These are phyloP conservation scores for Arrhamphus sclerolepis DNA, from an alignment of 2,797 vertebrate genomes.

Conservation along the genomic window DNA sequence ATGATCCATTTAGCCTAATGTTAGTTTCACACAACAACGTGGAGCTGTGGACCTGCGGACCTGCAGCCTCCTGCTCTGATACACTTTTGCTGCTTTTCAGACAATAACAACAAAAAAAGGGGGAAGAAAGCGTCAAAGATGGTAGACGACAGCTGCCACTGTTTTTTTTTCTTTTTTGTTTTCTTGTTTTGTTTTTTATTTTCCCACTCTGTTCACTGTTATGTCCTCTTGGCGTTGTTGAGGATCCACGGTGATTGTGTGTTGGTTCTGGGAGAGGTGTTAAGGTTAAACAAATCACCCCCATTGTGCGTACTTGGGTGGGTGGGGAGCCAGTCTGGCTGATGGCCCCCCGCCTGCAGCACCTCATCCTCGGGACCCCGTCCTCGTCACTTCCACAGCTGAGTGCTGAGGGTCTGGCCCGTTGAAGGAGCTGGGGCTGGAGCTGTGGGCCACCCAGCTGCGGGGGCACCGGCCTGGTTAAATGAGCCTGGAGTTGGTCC, in stretches of 20 bases:
- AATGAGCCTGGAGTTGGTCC: conserved; percentile 74
- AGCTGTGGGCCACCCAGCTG: conserved; percentile 82
- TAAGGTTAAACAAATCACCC: conserved; percentile 18
- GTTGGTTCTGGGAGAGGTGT: conserved; percentile 63
- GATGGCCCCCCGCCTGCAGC: background rate
- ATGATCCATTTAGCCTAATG: conserved; percentile 81
- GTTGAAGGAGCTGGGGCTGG: conserved; percentile 77
- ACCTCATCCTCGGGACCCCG: conserved; percentile 22
- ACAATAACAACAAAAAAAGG: conserved; percentile 51
- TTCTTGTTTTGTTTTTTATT: too few species aligned
- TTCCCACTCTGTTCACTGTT: conserved; percentile 65
- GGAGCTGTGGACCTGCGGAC: conserved; percentile 69
- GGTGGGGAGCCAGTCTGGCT: conserved; percentile 24
- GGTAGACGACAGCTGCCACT: conserved; percentile 74
- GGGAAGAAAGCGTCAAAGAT: conserved; percentile 23
- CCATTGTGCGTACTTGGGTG: conserved; percentile 67
- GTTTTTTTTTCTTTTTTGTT: conserved; percentile 62
- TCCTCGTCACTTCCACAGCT: conserved; percentile 93
- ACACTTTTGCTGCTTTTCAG: conserved; percentile 57
- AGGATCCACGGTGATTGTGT: conserved; percentile 37
- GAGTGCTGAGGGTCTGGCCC: conserved; percentile 97
- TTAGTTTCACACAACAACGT: conserved; percentile 38
- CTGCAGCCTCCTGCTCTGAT: conserved; percentile 80
- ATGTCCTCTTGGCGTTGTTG: conserved; percentile 42
- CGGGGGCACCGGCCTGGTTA: conserved; percentile 82